A percentile compares a stretch with the other conserved stretches of the same genome.
Evolutionary conservation across 2,797 vertebrate species (phyloP).

Genomic region (Propithecus perrieri): DNA sequence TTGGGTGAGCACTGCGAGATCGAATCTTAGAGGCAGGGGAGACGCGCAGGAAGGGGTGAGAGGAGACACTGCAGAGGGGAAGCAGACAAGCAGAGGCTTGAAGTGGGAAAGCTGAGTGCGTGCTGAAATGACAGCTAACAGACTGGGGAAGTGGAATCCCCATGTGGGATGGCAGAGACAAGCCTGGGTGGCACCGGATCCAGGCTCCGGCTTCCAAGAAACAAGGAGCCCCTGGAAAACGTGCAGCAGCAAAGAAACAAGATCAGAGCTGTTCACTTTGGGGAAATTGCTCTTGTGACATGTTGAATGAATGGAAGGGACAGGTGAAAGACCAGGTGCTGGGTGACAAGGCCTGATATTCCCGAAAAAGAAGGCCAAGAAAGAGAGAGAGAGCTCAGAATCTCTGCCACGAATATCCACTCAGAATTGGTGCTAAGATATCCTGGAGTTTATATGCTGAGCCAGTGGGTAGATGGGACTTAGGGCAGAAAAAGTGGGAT

Average conservation of each 20-base stretch:
- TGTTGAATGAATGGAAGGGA: no score
- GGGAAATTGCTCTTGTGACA: neutral
- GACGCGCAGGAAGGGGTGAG: neutral
- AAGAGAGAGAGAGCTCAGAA: neutral
- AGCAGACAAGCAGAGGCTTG: neutral
- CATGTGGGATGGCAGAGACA: rapidly evolving
- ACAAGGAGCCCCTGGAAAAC: neutral
- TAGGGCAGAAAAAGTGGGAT: neutral
- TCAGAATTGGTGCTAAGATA: neutral
- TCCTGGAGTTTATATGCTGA: rapidly evolving
- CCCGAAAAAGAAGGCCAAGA: neutral
- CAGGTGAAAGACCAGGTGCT: neutral
- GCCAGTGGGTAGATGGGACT: neutral
- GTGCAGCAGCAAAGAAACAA: rapidly evolving
- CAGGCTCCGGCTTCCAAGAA: neutral
- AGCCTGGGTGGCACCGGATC: neutral
- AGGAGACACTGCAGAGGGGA: rapidly evolving
- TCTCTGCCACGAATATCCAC: neutral
- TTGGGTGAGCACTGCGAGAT: rapidly evolving
- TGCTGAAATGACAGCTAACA: neutral
- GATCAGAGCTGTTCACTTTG: neutral
- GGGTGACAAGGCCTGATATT: neutral
- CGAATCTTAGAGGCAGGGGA: neutral
- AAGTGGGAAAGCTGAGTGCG: neutral
- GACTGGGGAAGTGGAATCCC: neutral